A percentile compares a stretch with the other conserved stretches of the same genome.
These are phyloP conservation scores for Scaptodrosophila latifasciaeformis DNA, from an alignment of 2,888 invertebrate species.

Conservation along the genomic window DNA sequence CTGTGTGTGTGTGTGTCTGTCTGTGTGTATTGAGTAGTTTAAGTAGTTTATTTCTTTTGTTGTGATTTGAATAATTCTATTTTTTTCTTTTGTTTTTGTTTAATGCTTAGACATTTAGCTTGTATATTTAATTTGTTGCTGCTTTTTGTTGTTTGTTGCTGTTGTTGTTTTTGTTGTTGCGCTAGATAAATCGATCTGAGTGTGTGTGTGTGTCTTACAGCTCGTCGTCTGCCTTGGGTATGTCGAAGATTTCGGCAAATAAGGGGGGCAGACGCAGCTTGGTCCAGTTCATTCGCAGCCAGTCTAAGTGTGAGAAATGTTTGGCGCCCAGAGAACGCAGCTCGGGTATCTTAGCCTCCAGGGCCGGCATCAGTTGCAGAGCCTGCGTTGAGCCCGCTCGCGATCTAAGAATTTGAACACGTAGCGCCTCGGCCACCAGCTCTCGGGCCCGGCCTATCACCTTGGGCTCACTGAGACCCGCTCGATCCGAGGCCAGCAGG, in stretches of 20 bases:
- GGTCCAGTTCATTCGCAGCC: conserved; percentile 93
- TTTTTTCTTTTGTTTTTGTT: conserved; percentile 5
- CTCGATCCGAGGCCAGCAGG: conserved; percentile 86
- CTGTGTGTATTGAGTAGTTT: conserved; percentile 46
- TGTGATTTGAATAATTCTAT: too few species aligned
- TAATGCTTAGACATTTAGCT: conserved; percentile 43
- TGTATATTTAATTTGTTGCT: conserved; percentile 31
- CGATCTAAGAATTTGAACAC: conserved; percentile 81
- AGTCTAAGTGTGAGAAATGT: conserved; percentile 89
- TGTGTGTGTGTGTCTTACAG: conserved; percentile 60
- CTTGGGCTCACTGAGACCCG: conserved; percentile 87
- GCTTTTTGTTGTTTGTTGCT: background rate
- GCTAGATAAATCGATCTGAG: conserved; percentile 14
- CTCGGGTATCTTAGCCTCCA: conserved; percentile 82
- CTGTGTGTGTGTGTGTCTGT: conserved; percentile 15
- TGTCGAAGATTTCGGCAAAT: conserved; percentile 97
- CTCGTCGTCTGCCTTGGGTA: conserved; percentile 89
- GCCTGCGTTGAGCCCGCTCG: conserved; percentile 73
- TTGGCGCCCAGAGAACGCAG: conserved; percentile 86
- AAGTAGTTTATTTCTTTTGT: conserved; percentile 30
- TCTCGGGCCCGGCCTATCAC: conserved; percentile 87
- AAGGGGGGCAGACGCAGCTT: conserved; percentile 90
- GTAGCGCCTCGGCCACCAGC: conserved; percentile 89
- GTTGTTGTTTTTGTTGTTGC: conserved; percentile 20
- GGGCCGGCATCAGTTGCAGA: conserved; percentile 75